phyloP scores from a whole-genome alignment of 2,888 invertebrate species.

The Macaria liturata region DNA sequence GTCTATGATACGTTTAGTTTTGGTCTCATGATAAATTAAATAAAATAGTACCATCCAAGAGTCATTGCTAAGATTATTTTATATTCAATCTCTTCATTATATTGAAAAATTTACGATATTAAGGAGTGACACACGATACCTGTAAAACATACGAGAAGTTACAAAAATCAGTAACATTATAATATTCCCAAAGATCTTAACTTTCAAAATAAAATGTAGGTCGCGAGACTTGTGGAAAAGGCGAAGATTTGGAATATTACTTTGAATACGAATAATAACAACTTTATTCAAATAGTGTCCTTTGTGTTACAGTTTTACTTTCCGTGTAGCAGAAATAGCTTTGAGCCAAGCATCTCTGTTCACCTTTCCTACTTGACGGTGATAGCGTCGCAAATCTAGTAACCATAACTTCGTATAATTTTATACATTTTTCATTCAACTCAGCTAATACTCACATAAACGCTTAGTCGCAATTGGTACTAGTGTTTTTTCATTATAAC shows the following conservation, averaged over 20 bases:
- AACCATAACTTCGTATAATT: conserved; percentile 3
- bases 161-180: too few species aligned
- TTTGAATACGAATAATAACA: conserved; percentile 16
- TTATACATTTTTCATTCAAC: not conserved
- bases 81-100: too few species aligned
- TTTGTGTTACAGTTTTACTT: conserved; percentile 17
- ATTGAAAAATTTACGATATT: too few species aligned
- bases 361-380: not conserved
- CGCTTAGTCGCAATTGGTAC: too few species aligned
- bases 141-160: too few species aligned
- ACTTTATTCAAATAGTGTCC: conserved; percentile 26
- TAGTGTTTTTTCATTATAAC: too few species aligned
- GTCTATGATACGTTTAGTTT: too few species aligned
- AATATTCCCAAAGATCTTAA: not conserved
- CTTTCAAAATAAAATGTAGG: conserved; percentile 47
- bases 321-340: conserved; percentile 13
- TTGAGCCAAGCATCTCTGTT: conserved; percentile 7
- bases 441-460: not conserved
- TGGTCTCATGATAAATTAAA: too few species aligned
- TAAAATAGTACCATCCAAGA: too few species aligned
- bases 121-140: too few species aligned
- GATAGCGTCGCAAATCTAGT: not conserved
- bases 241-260: conserved; percentile 23
- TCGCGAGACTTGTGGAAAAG: conserved; percentile 40
- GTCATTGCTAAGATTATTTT: too few species aligned